phyloP scores from a whole-genome alignment of 2,888 invertebrate species.

The Plebejus argus region DNA sequence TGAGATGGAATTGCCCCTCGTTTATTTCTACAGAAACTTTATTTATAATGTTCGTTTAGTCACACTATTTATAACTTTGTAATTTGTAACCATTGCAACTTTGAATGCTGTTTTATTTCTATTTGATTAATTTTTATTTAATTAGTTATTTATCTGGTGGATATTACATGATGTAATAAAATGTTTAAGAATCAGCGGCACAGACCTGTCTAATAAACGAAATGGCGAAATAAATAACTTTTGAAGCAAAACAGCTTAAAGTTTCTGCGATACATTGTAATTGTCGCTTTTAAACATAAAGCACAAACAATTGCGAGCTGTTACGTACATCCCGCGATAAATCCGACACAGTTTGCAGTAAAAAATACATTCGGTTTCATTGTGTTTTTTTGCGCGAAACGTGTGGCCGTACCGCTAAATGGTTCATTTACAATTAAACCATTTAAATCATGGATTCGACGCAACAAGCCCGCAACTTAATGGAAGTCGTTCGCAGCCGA shows the following conservation, averaged over 20 bases:
- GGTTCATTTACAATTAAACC: constrained; percentile 31
- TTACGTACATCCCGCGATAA: constrained; percentile 1
- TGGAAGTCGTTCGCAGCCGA: constrained; percentile 70
- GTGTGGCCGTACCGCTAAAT: not conserved
- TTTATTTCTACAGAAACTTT: too few relatives aligned
- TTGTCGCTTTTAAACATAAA: constrained; percentile 11
- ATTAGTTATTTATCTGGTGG: too few relatives aligned
- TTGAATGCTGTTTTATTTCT: too few relatives aligned
- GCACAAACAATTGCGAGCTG: constrained; percentile 16
- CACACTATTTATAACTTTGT: too few relatives aligned
- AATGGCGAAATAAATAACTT: not conserved
- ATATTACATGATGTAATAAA: not conserved
- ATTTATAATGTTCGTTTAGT: too few relatives aligned
- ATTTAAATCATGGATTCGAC: constrained; percentile 49
- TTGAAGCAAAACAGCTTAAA: not conserved
- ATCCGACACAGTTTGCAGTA: not conserved
- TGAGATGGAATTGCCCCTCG: too few relatives aligned
- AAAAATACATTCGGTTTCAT: not conserved
- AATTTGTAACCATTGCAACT: too few relatives aligned
- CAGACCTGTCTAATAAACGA: not conserved
- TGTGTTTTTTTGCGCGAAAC: not conserved
- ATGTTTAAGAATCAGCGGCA: too few relatives aligned
- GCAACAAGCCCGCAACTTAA: constrained; percentile 49
- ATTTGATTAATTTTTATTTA: too few relatives aligned
- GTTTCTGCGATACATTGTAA: not conserved